These are phyloP conservation scores for Cyanocitta stelleri DNA, from an alignment of 2,113 vertebrate species.

Conservation along the genomic window DNA sequence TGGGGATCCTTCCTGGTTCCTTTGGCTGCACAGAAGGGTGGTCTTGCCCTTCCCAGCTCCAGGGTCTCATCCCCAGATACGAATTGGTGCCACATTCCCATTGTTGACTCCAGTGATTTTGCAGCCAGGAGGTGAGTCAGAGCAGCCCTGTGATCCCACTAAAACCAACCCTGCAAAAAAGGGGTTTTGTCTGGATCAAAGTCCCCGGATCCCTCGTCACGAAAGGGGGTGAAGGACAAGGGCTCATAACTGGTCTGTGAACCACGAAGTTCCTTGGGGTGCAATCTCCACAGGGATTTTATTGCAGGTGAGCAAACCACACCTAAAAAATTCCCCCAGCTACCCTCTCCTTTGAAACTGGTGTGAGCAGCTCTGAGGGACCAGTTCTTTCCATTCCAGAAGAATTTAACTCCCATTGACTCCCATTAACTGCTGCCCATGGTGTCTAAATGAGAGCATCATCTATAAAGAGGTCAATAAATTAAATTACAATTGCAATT, in stretches of 20 bases:
- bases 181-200: background rate
- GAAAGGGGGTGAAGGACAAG: background rate
- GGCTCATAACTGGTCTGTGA: background rate
- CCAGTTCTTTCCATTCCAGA: background rate
- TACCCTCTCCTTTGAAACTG: background rate
- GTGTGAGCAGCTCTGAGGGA: background rate
- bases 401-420: background rate
- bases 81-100: accelerated
- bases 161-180: background rate
- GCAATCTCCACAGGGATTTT: background rate
- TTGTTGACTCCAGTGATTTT: background rate
- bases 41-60: background rate
- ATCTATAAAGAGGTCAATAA: background rate
- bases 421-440: background rate
- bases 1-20: background rate
- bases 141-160: background rate
- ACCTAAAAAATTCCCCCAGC: background rate
- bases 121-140: background rate
- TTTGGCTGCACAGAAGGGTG: background rate
- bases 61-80: accelerated
- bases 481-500: background rate
- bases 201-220: background rate
- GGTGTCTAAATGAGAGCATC: background rate
- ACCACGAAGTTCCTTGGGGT: background rate
- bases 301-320: background rate